phyloP scores from a whole-genome alignment of 2,888 invertebrate genomes.

The Zele albiditarsus region DNA sequence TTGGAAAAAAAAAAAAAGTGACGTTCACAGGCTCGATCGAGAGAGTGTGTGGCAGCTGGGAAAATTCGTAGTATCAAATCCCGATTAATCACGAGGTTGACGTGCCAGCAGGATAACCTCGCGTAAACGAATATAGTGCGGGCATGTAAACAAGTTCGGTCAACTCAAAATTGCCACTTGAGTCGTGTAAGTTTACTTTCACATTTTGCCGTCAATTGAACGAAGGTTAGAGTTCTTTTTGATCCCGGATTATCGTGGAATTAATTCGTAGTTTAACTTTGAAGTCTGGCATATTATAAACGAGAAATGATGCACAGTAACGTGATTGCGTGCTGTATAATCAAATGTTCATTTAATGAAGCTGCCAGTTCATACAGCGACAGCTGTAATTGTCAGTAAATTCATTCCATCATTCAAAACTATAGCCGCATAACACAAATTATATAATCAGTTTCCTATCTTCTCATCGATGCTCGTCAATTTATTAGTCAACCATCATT shows the following conservation, averaged over 20 bases:
- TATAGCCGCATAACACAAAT: neutral
- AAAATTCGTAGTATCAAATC: slow-evolving; percentile 34
- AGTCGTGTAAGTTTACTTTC: slow-evolving; percentile 11
- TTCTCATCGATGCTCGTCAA: neutral
- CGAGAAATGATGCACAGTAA: neutral
- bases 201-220: neutral
- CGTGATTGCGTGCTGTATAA: neutral
- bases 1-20: slow-evolving; percentile 11
- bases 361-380: neutral
- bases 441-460: neutral
- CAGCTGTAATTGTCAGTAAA: neutral
- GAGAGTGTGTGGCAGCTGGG: slow-evolving; percentile 14
- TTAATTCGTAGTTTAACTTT: neutral
- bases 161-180: slow-evolving; percentile 22
- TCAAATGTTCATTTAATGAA: slow-evolving; percentile 6
- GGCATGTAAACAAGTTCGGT: slow-evolving; percentile 32
- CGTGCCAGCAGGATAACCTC: slow-evolving; percentile 12
- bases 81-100: slow-evolving; percentile 34
- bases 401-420: neutral
- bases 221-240: neutral
- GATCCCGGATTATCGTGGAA: neutral
- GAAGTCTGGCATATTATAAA: neutral
- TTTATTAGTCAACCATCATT: neutral
- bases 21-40: slow-evolving; percentile 1
- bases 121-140: slow-evolving; percentile 18